Evolutionary conservation across 2,888 invertebrate genomes (phyloP), one percentile per base, ranked within the genome.

Genomic region (Heteromurus nitidus): DNA sequence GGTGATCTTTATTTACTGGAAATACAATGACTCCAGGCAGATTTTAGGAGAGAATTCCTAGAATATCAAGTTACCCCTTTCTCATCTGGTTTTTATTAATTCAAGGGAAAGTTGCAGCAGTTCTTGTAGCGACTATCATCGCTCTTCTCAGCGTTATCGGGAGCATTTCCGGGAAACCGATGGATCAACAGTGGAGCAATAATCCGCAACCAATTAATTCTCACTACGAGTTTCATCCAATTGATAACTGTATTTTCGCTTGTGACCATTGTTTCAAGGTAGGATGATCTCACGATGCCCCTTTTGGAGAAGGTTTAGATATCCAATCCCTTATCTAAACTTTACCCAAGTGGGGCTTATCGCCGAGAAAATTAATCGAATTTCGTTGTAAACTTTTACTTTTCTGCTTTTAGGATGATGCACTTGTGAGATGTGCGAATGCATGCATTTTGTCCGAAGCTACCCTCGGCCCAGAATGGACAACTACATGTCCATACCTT

Each of bases 251-350:
- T 79, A 84, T 88, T 74, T 88, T 88, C 76, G 87, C 87, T 26
- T 88, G 88, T 75, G 88, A 88, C 82, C 87, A 84, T 73, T 88
- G 88, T 81, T 88, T 84, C 82, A 87, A 87, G 83, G 87, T 88
- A 82, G 82, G 53, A 26, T 24, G 26, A 24, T 47, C 60, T 65
- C 44, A 30, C 9, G 22, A 68, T 20, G 20, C 65, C 69, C 65
- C 67, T 16, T 1, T n/a, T 24, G 7, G 26, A 24, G 30, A 60
- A 60, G 18, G 60, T 26, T 28, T 16, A n/a, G n/a, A n/a, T n/a
- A n/a, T n/a, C n/a, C n/a, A n/a, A n/a, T n/a, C n/a, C n/a, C n/a
- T n/a, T n/a, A n/a, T n/a, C n/a, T n/a, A n/a, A n/a, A n/a, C n/a
- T n/a, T n/a, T n/a, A n/a, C n/a, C n/a, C n/a, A n/a, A n/a, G n/a